Conservation (phyloP, 2,888 invertebrate species). For the Helicoverpa assulta region DNA sequence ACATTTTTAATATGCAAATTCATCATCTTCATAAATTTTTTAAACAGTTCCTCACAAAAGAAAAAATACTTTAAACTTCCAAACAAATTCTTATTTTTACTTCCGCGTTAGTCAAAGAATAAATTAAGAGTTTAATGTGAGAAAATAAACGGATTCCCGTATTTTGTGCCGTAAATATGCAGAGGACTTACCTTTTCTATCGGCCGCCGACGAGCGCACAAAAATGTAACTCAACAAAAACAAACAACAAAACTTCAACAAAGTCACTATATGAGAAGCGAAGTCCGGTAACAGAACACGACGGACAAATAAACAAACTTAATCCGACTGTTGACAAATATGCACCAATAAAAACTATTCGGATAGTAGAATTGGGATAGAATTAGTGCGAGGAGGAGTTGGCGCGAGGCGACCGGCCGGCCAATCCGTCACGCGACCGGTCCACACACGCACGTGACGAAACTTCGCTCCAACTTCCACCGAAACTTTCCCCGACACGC, state of each 20-base stretch:
- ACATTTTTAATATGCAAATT: constrained; percentile 53
- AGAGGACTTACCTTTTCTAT: constrained; percentile 76
- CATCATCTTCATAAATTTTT: constrained; percentile 19
- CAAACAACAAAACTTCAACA: constrained; percentile 84
- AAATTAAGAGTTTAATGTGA: constrained; percentile 36
- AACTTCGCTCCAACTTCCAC: constrained; percentile 80
- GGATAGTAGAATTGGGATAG: constrained; percentile 56
- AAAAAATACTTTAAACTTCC: constrained; percentile 8
- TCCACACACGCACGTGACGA: constrained; percentile 85
- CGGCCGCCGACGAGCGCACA: constrained; percentile 65
- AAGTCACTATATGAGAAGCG: constrained; percentile 80
- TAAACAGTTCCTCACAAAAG: constrained; percentile 31
- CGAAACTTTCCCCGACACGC: constrained; percentile 81
- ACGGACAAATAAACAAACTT: constrained; percentile 74
- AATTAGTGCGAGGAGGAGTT: constrained; percentile 55
- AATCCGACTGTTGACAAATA: constrained; percentile 72
- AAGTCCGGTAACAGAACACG: constrained; percentile 77
- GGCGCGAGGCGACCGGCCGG: constrained; percentile 70
- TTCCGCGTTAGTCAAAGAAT: constrained; percentile 50
- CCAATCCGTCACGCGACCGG: constrained; percentile 72
- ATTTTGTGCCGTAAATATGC: constrained; percentile 17
- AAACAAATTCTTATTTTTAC: constrained; percentile 36
- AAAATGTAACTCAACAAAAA: constrained; percentile 77
- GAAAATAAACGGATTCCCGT: constrained; percentile 39
- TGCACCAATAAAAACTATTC: constrained; percentile 68